Evolutionary conservation across 2,797 vertebrate species (phyloP), one percentile per base, ranked within the genome.

Genomic region (Sebastiscus albofasciatus): DNA sequence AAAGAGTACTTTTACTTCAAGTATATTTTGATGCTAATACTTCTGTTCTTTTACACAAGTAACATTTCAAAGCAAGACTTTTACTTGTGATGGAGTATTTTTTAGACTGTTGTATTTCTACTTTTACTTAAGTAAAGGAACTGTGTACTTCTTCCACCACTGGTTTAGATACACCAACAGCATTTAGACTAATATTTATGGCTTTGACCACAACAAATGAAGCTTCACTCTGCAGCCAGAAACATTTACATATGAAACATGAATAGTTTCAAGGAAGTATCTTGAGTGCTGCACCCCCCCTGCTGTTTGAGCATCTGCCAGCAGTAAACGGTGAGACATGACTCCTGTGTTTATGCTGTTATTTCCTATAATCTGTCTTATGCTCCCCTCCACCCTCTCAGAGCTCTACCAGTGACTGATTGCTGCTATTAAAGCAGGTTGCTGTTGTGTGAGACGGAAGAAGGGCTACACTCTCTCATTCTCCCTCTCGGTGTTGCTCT

Each of bases 361-460:
- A 79, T 87, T 89, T 84, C 67, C 86, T 75, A 72, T 84, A 81
- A 91, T 92, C 87, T 73, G 79, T 87, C 72, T 88, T 78, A 22
- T 68, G 75, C 66, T 81, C 62, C 55, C 77, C 74, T 34, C 55
- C 69, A 67, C 90, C 71, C 58, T 84, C 65, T 75, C 64, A 52
- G 52, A 72, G 42, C 79, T 80, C 54, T 8, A 55, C 71, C 34
- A 26, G 73, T 86, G 87, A 92, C 73, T 72, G 86, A 90, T 87
- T 79, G 79, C 82, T 68, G 62, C 83, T 83, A 86, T 90, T 81
- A 89, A 87, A 89, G 69, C 64, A 60, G 27, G 68, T 66, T 79
- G 72, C 46, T 69, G 73, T 69, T 69, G 73, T 69, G 80, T 39
- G 62, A 72, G 42, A 62, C 9, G 14, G 8, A 77, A 58, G 54